These are phyloP conservation scores for Paramormyrops hopkinsi DNA, from an alignment of 2,797 vertebrate species.

Conservation along the genomic window DNA sequence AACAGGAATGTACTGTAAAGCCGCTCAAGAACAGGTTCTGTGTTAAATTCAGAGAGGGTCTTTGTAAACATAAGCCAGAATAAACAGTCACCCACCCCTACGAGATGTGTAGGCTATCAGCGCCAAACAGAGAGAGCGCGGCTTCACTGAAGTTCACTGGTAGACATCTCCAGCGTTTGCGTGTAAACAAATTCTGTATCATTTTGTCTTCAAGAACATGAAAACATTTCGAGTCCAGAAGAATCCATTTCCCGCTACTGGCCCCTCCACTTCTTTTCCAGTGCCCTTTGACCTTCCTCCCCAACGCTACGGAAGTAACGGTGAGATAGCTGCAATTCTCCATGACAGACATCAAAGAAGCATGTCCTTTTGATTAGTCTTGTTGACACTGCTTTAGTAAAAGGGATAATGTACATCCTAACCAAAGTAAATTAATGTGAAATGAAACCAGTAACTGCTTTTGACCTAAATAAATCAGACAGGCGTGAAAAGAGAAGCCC, in stretches of 20 bases:
- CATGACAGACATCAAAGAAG: not conserved
- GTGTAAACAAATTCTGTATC: constrained; percentile 8
- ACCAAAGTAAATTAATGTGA: not conserved
- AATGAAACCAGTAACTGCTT: not conserved
- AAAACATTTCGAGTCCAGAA: constrained; percentile 58
- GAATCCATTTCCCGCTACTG: constrained; percentile 55
- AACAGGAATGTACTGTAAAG: not conserved
- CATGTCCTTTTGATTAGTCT: not conserved
- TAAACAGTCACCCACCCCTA: not conserved
- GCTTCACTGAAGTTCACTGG: not conserved
- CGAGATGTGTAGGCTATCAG: not conserved
- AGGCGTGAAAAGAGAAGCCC: not conserved
- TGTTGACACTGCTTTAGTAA: not conserved
- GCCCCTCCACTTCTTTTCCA: constrained; percentile 53
- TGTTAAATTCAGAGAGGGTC: not conserved
- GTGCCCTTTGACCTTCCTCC: constrained; percentile 72
- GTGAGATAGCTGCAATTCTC: constrained; percentile 37
- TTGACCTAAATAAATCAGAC: not conserved
- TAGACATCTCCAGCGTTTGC: not conserved
- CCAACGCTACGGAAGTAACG: constrained; percentile 55
- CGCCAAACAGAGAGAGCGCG: not conserved
- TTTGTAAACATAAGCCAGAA: not conserved
- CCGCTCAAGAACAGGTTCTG: not conserved
- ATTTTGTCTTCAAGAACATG: constrained; percentile 50
- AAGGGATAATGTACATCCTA: not conserved